phyloP scores from a whole-genome alignment of 2,797 vertebrate genomes.

The Saxicola maurus region DNA sequence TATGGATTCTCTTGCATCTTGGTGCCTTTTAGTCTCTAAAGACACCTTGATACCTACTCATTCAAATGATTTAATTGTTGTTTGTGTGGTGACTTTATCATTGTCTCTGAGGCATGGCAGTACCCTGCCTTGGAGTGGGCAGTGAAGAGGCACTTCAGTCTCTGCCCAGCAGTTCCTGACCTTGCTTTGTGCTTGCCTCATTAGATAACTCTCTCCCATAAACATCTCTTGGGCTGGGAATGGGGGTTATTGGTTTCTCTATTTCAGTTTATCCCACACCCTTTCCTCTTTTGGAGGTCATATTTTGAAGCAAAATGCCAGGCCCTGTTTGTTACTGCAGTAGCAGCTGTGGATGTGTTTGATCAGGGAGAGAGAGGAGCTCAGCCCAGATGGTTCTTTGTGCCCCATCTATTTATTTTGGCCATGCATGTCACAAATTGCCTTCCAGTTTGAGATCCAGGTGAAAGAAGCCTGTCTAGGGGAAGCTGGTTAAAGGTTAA shows the following conservation, averaged over 20 bases:
- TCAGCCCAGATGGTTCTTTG: conserved; percentile 39
- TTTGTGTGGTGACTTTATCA: neutral
- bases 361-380: conserved; percentile 1
- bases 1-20: neutral
- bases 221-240: neutral
- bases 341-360: conserved; percentile 37
- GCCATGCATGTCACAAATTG: neutral
- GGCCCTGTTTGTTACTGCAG: neutral
- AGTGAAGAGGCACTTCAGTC: neutral
- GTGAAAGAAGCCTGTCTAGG: neutral
- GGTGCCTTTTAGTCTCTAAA: neutral
- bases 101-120: neutral
- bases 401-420: conserved; percentile 26
- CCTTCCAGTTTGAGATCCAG: neutral
- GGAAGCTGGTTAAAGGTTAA: conserved; percentile 41
- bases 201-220: neutral
- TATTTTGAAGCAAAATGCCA: neutral
- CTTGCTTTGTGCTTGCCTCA: neutral
- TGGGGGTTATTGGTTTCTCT: neutral
- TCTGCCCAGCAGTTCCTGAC: neutral
- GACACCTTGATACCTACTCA: neutral
- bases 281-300: neutral
- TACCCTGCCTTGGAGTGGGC: neutral
- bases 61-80: neutral
- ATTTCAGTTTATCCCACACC: neutral